Percentiles rank a stretch among this genome's conserved stretches.
phyloP scores from a whole-genome alignment of 2,888 invertebrate species.

The Drosophila monieri region DNA sequence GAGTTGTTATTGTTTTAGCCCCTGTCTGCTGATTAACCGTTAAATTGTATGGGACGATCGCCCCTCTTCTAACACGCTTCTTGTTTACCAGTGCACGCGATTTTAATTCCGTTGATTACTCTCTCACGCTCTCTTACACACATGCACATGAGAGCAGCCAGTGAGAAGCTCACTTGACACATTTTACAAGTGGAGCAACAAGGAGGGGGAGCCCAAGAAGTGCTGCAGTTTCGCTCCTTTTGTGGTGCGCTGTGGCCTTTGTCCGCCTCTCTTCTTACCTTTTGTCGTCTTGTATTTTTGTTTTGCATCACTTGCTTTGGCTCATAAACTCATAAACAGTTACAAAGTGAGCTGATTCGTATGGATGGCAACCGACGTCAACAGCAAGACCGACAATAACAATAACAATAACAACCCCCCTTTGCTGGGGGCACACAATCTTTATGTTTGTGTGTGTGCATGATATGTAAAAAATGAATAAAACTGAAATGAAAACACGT shows the following conservation, averaged over 20 bases:
- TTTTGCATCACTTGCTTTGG: conserved; percentile 65
- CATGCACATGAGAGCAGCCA: conserved; percentile 8
- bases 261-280: conserved; percentile 21
- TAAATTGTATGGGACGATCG: conserved; percentile 36
- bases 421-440: conserved; percentile 59
- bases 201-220: conserved; percentile 38
- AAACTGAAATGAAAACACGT: conserved; percentile 56
- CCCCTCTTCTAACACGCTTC: conserved; percentile 20
- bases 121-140: conserved; percentile 44
- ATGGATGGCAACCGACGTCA: conserved; percentile 69
- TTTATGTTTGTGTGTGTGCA: background rate
- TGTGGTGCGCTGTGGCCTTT: conserved; percentile 38
- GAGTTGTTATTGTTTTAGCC: conserved; percentile 51
- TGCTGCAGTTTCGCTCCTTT: conserved; percentile 38
- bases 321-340: conserved; percentile 61
- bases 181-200: conserved; percentile 54
- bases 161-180: conserved; percentile 54
- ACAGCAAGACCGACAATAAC: conserved; percentile 40
- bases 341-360: conserved; percentile 55
- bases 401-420: conserved; percentile 40
- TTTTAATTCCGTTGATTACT: conserved; percentile 50
- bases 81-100: conserved; percentile 57
- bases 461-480: conserved; percentile 27
- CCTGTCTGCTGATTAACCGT: conserved; percentile 66
- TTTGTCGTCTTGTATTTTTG: conserved; percentile 39